Evolutionary conservation across 2,888 invertebrate genomes (phyloP).

Genomic region (Charanyca ferruginea): DNA sequence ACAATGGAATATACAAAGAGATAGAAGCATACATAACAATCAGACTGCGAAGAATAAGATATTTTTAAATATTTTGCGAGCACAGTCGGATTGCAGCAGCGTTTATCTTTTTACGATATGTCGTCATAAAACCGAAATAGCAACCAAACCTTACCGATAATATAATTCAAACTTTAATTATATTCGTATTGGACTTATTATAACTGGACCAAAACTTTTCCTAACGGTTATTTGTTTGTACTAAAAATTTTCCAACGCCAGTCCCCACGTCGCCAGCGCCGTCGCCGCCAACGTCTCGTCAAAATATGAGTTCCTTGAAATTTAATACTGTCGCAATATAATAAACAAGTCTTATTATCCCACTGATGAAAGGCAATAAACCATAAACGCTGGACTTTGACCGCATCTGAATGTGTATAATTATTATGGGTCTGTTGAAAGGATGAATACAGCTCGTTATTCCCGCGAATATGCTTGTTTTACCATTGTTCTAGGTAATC

Average conservation of each 20-base stretch:
- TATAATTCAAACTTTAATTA: constrained; percentile 51
- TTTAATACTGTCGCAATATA: constrained; percentile 44
- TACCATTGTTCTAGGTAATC: constrained; percentile 16
- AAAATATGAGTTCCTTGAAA: constrained; percentile 68
- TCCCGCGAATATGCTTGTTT: constrained; percentile 13
- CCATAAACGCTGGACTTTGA: constrained; percentile 40
- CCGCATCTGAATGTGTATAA: constrained; percentile 21
- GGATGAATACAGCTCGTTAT: constrained; percentile 32
- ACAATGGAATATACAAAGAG: constrained; percentile 1
- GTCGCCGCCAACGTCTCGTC: constrained; percentile 48
- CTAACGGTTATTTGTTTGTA: constrained; percentile 75
- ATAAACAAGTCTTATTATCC: constrained; percentile 41
- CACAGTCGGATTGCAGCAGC: background rate
- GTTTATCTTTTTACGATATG: background rate
- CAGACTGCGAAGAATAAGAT: background rate
- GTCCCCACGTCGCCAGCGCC: constrained; percentile 29
- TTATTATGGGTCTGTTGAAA: constrained; percentile 22
- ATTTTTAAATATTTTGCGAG: background rate
- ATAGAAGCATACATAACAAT: no score
- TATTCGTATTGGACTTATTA: constrained; percentile 52
- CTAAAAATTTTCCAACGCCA: constrained; percentile 63
- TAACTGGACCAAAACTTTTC: constrained; percentile 70
- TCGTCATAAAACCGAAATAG: constrained; percentile 4
- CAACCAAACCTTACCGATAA: constrained; percentile 10
- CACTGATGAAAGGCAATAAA: constrained; percentile 33